These are phyloP conservation scores for Diogma glabrata DNA, from an alignment of 2,888 invertebrate species.

Conservation along the genomic window DNA sequence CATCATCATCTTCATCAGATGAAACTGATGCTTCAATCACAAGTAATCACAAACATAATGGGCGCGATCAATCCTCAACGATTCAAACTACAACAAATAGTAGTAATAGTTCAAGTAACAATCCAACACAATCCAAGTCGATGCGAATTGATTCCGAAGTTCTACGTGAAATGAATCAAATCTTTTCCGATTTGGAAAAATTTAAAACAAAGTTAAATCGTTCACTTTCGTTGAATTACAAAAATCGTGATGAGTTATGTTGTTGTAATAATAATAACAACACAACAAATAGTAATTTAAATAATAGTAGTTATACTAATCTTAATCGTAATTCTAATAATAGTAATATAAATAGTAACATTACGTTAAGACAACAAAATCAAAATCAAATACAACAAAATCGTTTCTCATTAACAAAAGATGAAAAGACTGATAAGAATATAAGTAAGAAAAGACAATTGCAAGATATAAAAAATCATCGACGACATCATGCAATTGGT, in stretches of 20 bases:
- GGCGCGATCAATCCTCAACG: not conserved
- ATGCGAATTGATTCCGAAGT: constrained; percentile 12
- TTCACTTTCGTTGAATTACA: constrained; percentile 18
- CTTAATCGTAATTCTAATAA: constrained; percentile 8
- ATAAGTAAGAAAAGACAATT: constrained; percentile 59
- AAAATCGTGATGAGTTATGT: constrained; percentile 15
- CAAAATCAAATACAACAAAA: constrained; percentile 18
- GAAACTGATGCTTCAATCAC: constrained; percentile 16
- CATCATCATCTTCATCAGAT: constrained; percentile 16
- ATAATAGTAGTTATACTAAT: constrained; percentile 6
- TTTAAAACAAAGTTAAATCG: constrained; percentile 18
- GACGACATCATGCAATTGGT: constrained; percentile 9
- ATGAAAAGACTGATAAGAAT: constrained; percentile 69
- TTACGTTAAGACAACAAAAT: constrained; percentile 26
- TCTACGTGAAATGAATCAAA: constrained; percentile 16
- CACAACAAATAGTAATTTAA: constrained; percentile 8
- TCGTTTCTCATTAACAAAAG: constrained; percentile 44
- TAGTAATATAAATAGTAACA: constrained; percentile 3
- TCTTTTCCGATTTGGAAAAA: constrained; percentile 16
- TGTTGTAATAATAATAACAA: constrained; percentile 11
- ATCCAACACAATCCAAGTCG: not conserved
- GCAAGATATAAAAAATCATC: constrained; percentile 25
- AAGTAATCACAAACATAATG: constrained; percentile 12
- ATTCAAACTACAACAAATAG: not conserved
- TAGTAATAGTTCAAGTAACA: not conserved